Percentiles rank a stretch among this genome's conserved stretches.
These are phyloP conservation scores for Natator depressus DNA, from an alignment of 2,113 vertebrate species.

Conservation along the genomic window DNA sequence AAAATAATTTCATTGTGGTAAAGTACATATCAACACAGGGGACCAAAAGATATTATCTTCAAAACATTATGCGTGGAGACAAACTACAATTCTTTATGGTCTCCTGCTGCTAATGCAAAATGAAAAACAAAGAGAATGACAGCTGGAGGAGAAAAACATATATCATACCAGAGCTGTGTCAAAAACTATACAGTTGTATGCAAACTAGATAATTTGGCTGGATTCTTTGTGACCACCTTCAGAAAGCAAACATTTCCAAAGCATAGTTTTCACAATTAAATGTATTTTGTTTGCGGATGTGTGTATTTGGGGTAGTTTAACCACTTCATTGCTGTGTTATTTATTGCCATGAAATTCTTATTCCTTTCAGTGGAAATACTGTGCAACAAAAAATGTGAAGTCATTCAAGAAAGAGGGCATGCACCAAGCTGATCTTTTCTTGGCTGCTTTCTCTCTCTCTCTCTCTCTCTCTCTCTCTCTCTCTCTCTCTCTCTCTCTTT, in stretches of 20 bases:
- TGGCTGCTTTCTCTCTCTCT: not conserved
- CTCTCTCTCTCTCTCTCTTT: not conserved
- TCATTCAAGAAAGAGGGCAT: not conserved
- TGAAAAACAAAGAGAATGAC: not conserved
- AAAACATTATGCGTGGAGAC: constrained; percentile 3
- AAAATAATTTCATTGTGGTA: not conserved
- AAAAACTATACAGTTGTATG: not conserved
- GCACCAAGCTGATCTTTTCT: not conserved
- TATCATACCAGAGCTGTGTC: not conserved
- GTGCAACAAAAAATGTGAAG: not conserved
- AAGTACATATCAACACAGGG: not conserved
- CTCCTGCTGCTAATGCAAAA: constrained; percentile 11
- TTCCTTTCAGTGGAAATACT: constrained; percentile 1
- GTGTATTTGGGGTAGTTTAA: not conserved
- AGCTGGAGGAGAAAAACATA: not conserved
- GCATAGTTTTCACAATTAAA: constrained; percentile 14
- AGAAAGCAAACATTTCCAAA: not conserved
- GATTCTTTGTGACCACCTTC: not conserved
- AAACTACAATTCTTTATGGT: not conserved
- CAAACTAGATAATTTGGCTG: not conserved
- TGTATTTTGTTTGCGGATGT: not conserved
- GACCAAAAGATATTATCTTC: constrained; percentile 4
- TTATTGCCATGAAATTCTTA: not conserved
- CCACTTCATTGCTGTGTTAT: not conserved
- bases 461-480: not conserved